phyloP scores from a whole-genome alignment of 2,797 vertebrate species.

The Ceryle rudis region DNA sequence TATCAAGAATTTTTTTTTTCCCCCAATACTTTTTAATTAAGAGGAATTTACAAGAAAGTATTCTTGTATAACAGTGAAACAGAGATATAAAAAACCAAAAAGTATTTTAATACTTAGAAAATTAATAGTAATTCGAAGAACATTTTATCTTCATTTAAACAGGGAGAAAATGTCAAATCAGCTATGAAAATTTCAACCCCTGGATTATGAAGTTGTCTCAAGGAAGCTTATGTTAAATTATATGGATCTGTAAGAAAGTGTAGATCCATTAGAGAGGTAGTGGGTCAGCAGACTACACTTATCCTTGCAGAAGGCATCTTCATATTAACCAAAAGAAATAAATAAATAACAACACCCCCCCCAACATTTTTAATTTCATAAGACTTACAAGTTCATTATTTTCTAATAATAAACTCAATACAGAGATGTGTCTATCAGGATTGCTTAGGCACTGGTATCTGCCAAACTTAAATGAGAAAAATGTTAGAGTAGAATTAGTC shows the following conservation, averaged over 20 bases:
- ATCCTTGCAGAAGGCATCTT: neutral
- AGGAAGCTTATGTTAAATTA: neutral
- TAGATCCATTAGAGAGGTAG: neutral
- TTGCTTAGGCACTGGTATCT: neutral
- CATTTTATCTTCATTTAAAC: neutral
- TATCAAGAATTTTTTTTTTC: neutral
- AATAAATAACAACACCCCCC: neutral
- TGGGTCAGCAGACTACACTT: neutral
- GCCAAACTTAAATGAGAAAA: neutral
- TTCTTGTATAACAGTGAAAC: neutral
- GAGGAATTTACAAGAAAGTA: neutral
- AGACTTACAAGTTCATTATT: neutral
- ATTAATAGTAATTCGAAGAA: neutral
- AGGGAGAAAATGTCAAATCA: neutral
- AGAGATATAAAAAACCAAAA: neutral
- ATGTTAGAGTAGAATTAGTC: rapidly evolving
- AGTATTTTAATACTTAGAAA: neutral
- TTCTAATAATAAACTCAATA: neutral
- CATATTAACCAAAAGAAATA: neutral
- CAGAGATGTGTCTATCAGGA: neutral
- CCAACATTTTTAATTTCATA: neutral
- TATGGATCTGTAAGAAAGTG: neutral
- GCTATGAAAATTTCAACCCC: neutral
- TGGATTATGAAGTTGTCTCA: neutral
- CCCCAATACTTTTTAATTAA: neutral